These are phyloP conservation scores for Cheilosia urbana DNA, from an alignment of 2,888 invertebrate genomes.

Conservation along the genomic window DNA sequence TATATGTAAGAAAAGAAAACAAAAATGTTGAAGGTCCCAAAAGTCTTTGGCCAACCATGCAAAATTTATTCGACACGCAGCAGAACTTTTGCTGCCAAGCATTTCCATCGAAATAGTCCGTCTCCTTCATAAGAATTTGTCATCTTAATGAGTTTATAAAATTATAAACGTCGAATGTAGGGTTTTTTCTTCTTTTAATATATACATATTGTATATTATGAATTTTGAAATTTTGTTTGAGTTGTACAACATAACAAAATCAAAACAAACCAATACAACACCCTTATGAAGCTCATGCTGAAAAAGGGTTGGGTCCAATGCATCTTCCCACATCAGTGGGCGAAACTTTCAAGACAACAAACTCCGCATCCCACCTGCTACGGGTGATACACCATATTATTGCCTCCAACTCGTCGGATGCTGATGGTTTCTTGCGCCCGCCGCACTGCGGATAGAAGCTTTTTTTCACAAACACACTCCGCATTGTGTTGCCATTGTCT, in stretches of 20 bases:
- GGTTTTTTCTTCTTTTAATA: too few relatives aligned
- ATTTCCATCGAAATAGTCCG: too few relatives aligned
- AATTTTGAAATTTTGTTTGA: too few relatives aligned
- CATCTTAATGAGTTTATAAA: too few relatives aligned
- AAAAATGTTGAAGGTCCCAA: too few relatives aligned
- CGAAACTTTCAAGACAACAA: slow-evolving; percentile 38
- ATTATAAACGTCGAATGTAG: too few relatives aligned
- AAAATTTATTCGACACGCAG: too few relatives aligned
- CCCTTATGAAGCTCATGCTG: background rate
- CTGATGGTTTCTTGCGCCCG: slow-evolving; percentile 20
- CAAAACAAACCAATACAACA: background rate
- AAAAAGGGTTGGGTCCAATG: slow-evolving; percentile 51
- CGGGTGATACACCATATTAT: slow-evolving; percentile 28
- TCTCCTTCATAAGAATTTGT: too few relatives aligned
- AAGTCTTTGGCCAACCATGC: too few relatives aligned
- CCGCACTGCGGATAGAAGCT: slow-evolving; percentile 3
- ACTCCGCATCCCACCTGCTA: slow-evolving; percentile 57
- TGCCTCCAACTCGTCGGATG: slow-evolving; percentile 27
- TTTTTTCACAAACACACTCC: slow-evolving; percentile 40
- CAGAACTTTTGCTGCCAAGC: too few relatives aligned
- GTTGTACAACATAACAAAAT: background rate
- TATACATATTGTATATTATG: too few relatives aligned
- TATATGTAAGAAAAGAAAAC: too few relatives aligned
- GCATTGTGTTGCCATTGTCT: slow-evolving; percentile 56
- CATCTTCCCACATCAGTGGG: slow-evolving; percentile 60